phyloP scores from a whole-genome alignment of 2,888 invertebrate genomes.

The Melanostoma mellinum region DNA sequence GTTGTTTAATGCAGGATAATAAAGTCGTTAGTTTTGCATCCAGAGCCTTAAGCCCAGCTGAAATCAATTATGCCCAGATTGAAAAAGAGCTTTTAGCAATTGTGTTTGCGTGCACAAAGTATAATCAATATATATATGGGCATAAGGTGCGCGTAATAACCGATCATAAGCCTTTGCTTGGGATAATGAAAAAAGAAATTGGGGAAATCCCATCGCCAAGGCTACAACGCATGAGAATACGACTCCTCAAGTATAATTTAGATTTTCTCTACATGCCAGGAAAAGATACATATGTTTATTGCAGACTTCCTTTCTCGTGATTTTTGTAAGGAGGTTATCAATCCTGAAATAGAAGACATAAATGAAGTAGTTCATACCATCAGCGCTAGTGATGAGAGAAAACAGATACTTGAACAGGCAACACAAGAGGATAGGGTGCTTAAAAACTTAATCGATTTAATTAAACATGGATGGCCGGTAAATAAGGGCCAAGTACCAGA shows the following conservation, averaged over 20 bases:
- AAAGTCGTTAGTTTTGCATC: constrained; percentile 78
- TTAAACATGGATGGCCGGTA: constrained; percentile 63
- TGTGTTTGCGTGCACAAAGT: constrained; percentile 77
- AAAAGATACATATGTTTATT: constrained; percentile 62
- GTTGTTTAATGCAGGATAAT: constrained; percentile 76
- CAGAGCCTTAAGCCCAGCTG: constrained; percentile 72
- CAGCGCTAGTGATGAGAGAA: constrained; percentile 49
- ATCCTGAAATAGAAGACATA: constrained; percentile 47
- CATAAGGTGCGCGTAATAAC: constrained; percentile 73
- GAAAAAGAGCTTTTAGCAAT: constrained; percentile 80
- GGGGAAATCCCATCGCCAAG: constrained; percentile 74
- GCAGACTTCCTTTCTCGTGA: constrained; percentile 64
- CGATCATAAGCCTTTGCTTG: constrained; percentile 77
- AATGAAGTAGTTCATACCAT: constrained; percentile 58
- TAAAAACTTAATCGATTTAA: constrained; percentile 18
- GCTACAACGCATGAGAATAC: constrained; percentile 75
- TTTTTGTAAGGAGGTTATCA: constrained; percentile 20
- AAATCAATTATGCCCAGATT: constrained; percentile 78
- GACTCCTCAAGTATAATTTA: constrained; percentile 74
- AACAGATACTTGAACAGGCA: constrained; percentile 40
- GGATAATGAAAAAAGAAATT: constrained; percentile 48
- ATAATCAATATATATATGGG: constrained; percentile 77
- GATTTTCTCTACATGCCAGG: constrained; percentile 55
- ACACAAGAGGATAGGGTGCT: constrained; percentile 18
- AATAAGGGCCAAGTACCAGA: constrained; percentile 19